Evolutionary conservation across 1,140 invertebrate species (phyloP).

Genomic region (Aphelenchoides avenae): DNA sequence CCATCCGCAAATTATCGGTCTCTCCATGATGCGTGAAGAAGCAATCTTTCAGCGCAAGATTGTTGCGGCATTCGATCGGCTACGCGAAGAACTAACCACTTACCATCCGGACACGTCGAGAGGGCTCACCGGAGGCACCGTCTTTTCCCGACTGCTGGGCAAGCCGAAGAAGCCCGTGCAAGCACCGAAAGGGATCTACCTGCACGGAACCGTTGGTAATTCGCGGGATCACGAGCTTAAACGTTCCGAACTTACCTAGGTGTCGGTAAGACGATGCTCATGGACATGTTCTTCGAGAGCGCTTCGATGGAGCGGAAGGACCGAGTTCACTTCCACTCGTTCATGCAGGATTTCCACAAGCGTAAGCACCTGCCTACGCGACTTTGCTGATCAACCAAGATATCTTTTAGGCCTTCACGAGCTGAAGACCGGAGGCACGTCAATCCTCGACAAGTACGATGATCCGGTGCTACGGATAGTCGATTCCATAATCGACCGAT

Average conservation of each 20-base stretch:
- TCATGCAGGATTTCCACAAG: slow-evolving; percentile 92
- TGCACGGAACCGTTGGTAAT: slow-evolving; percentile 64
- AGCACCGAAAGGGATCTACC: slow-evolving; percentile 62
- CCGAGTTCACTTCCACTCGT: slow-evolving; percentile 90
- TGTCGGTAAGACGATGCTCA: slow-evolving; percentile 95
- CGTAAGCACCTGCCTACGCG: slow-evolving; percentile 6
- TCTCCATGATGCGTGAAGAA: no score
- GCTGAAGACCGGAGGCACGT: slow-evolving; percentile 4
- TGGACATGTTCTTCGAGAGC: slow-evolving; percentile 91
- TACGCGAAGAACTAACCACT: slow-evolving; percentile 27
- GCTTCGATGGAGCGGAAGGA: slow-evolving; percentile 68
- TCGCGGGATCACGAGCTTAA: slow-evolving; percentile 2
- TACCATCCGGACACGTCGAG: slow-evolving; percentile 33
- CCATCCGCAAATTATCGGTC: no score
- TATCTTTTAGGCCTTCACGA: slow-evolving; percentile 39
- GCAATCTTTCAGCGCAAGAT: slow-evolving; percentile 34
- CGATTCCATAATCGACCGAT: slow-evolving; percentile 73
- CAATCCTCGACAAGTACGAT: slow-evolving; percentile 66
- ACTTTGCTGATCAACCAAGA: slow-evolving; percentile 62
- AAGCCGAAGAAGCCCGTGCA: slow-evolving; percentile 8
- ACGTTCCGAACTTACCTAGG: slow-evolving; percentile 61
- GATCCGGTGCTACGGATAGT: slow-evolving; percentile 93
- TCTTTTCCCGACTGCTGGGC: slow-evolving; percentile 7
- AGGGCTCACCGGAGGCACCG: slow-evolving; percentile 6
- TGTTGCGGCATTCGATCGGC: slow-evolving; percentile 29